Conservation (phyloP, 2,797 vertebrate genomes). For the Austrolebias charrua region DNA sequence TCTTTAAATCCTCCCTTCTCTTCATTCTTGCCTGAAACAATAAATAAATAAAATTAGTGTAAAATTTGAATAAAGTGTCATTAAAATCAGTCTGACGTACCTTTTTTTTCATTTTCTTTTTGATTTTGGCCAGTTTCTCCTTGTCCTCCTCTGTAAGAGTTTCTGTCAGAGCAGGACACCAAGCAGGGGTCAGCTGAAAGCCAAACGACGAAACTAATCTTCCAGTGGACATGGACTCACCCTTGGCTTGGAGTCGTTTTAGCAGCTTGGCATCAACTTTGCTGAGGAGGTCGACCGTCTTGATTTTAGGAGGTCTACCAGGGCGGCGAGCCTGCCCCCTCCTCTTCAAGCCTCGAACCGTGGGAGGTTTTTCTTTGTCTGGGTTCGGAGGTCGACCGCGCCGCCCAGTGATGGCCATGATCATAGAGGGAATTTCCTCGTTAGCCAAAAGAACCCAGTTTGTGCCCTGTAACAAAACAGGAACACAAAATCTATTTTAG, state of each 20-base stretch:
- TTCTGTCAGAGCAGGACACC: conserved; percentile 72
- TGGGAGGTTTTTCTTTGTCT: conserved; percentile 81
- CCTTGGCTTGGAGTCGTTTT: conserved; percentile 88
- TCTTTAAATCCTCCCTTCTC: conserved; percentile 87
- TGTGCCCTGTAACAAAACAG: conserved; percentile 84
- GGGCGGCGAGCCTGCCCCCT: conserved; percentile 83
- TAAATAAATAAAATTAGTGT: conserved; percentile 15
- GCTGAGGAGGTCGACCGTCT: conserved; percentile 87
- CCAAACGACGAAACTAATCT: background rate
- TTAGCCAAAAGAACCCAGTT: conserved; percentile 89
- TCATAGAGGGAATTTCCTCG: conserved; percentile 94
- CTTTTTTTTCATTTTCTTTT: conserved; percentile 96
- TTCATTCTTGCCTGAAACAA: conserved; percentile 87
- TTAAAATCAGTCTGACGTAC: conserved; percentile 50
- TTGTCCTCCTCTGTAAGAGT: conserved; percentile 91
- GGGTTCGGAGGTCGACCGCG: conserved; percentile 93
- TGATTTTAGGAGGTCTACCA: conserved; percentile 90
- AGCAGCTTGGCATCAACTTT: conserved; percentile 88
- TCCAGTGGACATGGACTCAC: conserved; percentile 60
- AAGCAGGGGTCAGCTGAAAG: background rate
- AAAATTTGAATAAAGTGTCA: background rate
- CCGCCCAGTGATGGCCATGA: conserved; percentile 96
- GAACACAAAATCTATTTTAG: conserved; percentile 3
- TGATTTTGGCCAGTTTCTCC: conserved; percentile 89
- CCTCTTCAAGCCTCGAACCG: conserved; percentile 66